Evolutionary conservation across 1,140 invertebrate species (phyloP), one percentile per base, ranked within the genome.

Genomic region (Alviniconcha marisindica): DNA sequence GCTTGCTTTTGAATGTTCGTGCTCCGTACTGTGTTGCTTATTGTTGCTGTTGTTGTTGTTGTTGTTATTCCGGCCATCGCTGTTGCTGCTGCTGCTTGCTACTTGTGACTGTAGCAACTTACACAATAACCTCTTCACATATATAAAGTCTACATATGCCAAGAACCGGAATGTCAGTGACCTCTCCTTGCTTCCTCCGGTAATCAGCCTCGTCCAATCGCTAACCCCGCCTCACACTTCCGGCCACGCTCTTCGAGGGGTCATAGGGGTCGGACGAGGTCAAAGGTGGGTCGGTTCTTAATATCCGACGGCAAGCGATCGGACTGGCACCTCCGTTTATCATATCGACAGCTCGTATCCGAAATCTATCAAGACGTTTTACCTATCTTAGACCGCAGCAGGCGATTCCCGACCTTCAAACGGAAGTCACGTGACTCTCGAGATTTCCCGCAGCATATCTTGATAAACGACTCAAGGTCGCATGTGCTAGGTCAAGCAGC

Each of bases 271-370:
- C 73, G 44, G 21, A 18, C 12, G 42, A 76, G 38, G 42, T 44
- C 73, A 76, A n/a, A 44, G 42, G 73, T 38, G 42, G 73, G 42
- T 40, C 38, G 73, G 33, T 76, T 76, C 73, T 76, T n/a, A 76
- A 76, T 76, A 76, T 76, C 73, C 73, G 73, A 76, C 73, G 7
- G 73, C 73, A 44, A 76, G 73, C 36, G 73, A 42, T 12, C 73
- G 38, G 73, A 7, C 28, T 76, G 73, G 40, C 73, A 76, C 40
- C 73, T 36, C 73, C 44, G 38, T 76, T 76, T 76, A 76, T 76
- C 73, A 44, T 76, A 76, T 76, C 73, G 38, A 18, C 21, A n/a
- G 15, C 38, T 10, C 21, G 73, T 44, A 44, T 76, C 73, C 73
- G 73, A 76, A 44, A 33, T 42, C 73, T 40, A 76, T 76, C 73